Base-by-base conservation (phyloP, 1,140 invertebrate genomes). In the Aphelinus certus region DNA sequence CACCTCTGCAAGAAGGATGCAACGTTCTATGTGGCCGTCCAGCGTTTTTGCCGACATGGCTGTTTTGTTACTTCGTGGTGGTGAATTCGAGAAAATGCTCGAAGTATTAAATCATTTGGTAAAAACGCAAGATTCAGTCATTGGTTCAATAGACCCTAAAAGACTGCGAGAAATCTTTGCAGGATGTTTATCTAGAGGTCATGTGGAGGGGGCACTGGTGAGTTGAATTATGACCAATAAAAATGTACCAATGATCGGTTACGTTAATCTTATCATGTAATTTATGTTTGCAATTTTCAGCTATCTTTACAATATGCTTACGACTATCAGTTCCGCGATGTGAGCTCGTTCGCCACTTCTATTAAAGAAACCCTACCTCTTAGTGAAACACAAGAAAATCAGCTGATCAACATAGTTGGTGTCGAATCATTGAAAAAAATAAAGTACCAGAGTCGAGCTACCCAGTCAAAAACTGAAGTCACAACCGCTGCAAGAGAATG, bases 131-230 rank as follows among this genome's bases (percentile, higher is more conserved):
- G 69, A 63, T 10, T 26, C 26, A 1, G 72, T 83, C 3, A 64
- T 71, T 45, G 79, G 79, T 26, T 48, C 43, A 6, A 78, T 83
- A 26, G n/a, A 67, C 1, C 2, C 2, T 1, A 4, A 75, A 3
- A 57, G 68, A 67, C 7, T 84, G 3, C 26, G 76, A 4, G 63
- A 81, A 57, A 69, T 87, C 26, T 79, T 84, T 6, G 55, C 80
- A 0, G 45, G 47, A 6, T 85, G 76, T 53, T 62, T 87, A 49
- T n/a, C 10, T 5, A 47, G 76, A 53, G 53, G 76, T 42, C 70
- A 82, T 48, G n/a, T 45, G 1, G 6, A 57, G 42, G 63, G 65
- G 49, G 80, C 79, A 70, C 45, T 87, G 9, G 86, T 88, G 75
- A 80, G 76, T 76, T 63, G 70, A 9, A 48, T 71, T 73, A 66